Conservation (phyloP, 2,797 vertebrate genomes). For the Artibeus lituratus region DNA sequence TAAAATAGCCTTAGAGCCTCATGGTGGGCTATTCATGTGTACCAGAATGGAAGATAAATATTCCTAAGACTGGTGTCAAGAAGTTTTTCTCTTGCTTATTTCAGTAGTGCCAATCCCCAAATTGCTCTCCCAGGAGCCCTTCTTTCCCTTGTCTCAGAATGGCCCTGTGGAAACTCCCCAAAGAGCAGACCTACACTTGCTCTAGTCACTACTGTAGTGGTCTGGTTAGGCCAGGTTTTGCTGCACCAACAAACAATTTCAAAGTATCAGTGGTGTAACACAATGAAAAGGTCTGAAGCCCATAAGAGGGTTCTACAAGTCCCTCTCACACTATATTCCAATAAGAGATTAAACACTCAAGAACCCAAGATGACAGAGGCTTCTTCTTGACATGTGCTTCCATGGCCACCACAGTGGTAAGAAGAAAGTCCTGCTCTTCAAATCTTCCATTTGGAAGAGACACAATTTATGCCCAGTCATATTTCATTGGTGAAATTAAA, state of each 20-base stretch:
- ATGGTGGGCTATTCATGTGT: background rate
- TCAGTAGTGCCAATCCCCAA: background rate
- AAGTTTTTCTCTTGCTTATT: background rate
- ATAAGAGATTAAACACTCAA: background rate
- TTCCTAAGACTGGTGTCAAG: background rate
- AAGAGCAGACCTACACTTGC: background rate
- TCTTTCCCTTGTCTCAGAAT: background rate
- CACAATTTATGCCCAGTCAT: background rate
- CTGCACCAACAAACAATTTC: background rate
- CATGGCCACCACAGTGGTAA: background rate
- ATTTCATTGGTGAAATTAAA: background rate
- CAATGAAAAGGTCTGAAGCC: background rate
- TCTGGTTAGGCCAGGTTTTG: background rate
- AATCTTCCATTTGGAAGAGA: background rate
- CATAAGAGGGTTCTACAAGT: background rate
- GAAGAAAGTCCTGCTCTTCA: background rate
- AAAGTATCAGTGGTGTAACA: background rate
- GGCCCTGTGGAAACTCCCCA: background rate
- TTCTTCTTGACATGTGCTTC: background rate
- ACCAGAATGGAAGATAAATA: background rate
- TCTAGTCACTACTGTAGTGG: background rate
- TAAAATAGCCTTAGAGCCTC: background rate
- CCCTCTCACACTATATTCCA: too few relatives aligned
- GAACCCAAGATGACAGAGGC: background rate
- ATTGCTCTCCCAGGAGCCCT: background rate